Evolutionary conservation across 2,888 invertebrate genomes (phyloP), one percentile per base, ranked within the genome.

Genomic region (Synanthedon andrenaeformis): DNA sequence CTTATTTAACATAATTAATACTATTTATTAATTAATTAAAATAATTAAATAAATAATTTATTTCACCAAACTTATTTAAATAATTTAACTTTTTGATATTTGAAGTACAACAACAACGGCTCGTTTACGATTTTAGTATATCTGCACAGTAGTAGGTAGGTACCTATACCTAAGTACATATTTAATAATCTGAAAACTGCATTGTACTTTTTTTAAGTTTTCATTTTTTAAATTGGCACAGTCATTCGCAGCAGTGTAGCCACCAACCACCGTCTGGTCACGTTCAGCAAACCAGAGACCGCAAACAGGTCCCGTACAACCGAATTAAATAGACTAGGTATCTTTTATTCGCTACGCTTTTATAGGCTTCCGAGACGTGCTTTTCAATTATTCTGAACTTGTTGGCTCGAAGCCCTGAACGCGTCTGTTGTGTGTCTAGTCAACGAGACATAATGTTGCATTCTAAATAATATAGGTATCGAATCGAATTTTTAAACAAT

Each of bases 221-320:
- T 13, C 13, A 45, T 35, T 35, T 35, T 35, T 10, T 35, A 6
- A 35, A 45, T 45, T 45, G 45, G 73, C 70, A 65, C 69, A 70
- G 77, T 72, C 76, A 74, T 72, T 67, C 35, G 3, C 10, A 10
- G 67, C 70, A 69, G 66, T 69, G 65, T 67, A 57, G 55, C 61
- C 65, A 63, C 63, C 70, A 71, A 75, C 69, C 67, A 65, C 71
- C 68, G 82, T 83, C 85, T 82, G 82, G 82, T 85, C 86, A 87
- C 86, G 85, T 86, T 84, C 83, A 60, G 76, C 78, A 82, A 83
- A 85, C 82, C 76, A 69, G 68, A 73, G 69, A 76, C 76, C 70
- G 81, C 84, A 83, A 83, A 84, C 84, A 82, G 76, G 76, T 75
- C 66, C 70, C 63, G 63, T 66, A 63, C 69, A 73, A 71, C 67